Base-by-base conservation (phyloP, 37 sponge, comb jelly and placozoan species). In the Ephydatia muelleri region DNA sequence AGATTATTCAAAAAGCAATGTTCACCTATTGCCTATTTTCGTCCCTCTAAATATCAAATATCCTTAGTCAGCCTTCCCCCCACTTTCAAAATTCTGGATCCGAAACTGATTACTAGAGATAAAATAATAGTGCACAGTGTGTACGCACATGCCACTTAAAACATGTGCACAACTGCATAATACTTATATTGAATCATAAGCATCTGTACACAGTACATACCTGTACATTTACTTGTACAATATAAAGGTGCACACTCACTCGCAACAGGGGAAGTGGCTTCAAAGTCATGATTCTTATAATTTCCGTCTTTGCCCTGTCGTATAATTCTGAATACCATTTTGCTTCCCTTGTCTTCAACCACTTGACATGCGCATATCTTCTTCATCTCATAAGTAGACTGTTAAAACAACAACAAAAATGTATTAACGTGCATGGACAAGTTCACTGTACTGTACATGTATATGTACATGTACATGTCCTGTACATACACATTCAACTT, bases 261-360 rank as follows among this genome's bases (percentile, higher is more conserved):
- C 67, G 92, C 76, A 34, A 66, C 75, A 22, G 30, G 39, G 23
- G 47, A 2, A 21, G 88, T 66, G 13, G 85, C 86, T 39, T 94
- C 94, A 87, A 94, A 94, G 39, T 90, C 92, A 27, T 85, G 73
- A 49, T 87, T 84, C 38, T 90, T 94, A 80, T 78, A 90, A 82
- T 25, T 73, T 6, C 82, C 84, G 28, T 87, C 92, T 65, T 89
- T 93, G 32, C 82, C 75, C 39, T 71, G 49, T 36, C 92, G 74
- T 30, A 85, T 70, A 0, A 94, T 80, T 33, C 92, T 84, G 72
- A 94, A 86, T 34, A 88, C 84, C 32, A 49, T 38, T n/a, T 66
- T 77, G 33, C 67, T 43, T 30, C 37, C 25, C 31, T 75, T 78
- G 35, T 93, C 94, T n/a, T 90, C 94, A 65, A 86, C 30, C 2